Evolutionary conservation across 2,113 vertebrate genomes (phyloP).

Genomic region (Etia nguti): DNA sequence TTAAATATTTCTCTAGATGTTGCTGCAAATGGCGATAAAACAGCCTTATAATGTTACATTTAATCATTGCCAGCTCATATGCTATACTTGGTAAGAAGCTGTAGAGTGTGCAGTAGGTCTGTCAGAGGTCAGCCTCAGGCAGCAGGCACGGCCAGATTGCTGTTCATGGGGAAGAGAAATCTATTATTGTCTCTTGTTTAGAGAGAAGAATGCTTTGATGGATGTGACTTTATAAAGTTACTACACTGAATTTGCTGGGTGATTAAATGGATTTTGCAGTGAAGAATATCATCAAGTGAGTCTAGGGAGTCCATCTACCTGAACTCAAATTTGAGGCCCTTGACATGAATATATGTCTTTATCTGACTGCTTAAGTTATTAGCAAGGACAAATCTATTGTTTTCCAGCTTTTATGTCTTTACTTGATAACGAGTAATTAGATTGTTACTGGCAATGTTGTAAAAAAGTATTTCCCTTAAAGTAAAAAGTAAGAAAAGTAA

Average conservation of each 20-base stretch:
- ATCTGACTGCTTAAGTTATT: neutral
- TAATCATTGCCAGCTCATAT: neutral
- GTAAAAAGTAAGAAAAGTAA: neutral
- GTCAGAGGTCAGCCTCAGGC: conserved; percentile 37
- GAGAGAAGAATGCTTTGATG: neutral
- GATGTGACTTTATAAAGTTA: neutral
- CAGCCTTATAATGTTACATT: neutral
- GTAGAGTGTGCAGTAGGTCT: neutral
- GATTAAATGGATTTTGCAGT: neutral
- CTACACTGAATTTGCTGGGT: neutral
- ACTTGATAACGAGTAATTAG: neutral
- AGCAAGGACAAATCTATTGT: neutral
- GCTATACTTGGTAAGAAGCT: neutral
- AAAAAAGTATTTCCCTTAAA: neutral
- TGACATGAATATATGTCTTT: neutral
- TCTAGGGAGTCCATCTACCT: neutral
- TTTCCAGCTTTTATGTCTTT: neutral
- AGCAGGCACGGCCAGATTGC: neutral
- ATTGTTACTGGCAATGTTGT: neutral
- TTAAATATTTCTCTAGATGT: neutral
- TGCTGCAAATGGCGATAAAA: neutral
- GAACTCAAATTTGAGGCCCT: neutral
- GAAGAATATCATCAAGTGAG: neutral
- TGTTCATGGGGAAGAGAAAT: neutral
- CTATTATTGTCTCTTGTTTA: conserved; percentile 1